These are phyloP conservation scores for Perca flavescens DNA, from an alignment of 2,113 vertebrate species.

Conservation along the genomic window DNA sequence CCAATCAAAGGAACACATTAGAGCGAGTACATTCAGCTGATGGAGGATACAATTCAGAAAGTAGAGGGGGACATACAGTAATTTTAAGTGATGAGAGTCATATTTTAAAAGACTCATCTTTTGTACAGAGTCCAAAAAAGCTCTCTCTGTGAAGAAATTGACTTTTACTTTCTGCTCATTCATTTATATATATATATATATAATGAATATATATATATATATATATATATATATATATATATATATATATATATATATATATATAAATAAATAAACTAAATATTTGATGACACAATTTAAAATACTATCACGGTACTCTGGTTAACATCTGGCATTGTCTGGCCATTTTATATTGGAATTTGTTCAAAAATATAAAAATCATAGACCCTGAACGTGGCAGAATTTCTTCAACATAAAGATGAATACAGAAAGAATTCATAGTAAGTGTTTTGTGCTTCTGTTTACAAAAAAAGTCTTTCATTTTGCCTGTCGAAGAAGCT, in stretches of 20 bases:
- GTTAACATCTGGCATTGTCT: conserved; percentile 18
- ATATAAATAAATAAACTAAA: conserved; percentile 23
- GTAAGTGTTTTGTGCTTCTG: neutral
- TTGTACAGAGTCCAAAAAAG: neutral
- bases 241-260: conserved; percentile 25
- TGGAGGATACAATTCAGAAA: neutral
- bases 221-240: conserved; percentile 24
- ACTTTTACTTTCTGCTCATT: conserved; percentile 9
- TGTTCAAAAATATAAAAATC: conserved; percentile 18
- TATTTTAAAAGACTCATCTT: neutral
- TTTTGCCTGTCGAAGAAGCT: conserved; percentile 1
- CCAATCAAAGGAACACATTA: neutral
- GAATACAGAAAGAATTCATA: neutral
- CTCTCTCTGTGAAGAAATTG: neutral
- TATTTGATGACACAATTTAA: conserved; percentile 57
- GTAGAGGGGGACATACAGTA: neutral
- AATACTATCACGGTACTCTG: conserved; percentile 13
- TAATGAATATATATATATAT: conserved; percentile 23
- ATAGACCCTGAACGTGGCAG: conserved; percentile 3
- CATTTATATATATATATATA: conserved; percentile 12
- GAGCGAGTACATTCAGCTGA: neutral
- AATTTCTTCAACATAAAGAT: conserved; percentile 1
- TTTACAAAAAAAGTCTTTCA: conserved; percentile 27
- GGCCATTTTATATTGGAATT: conserved; percentile 18
- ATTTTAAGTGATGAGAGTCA: neutral